These are phyloP conservation scores for Zootermopsis nevadensis DNA, from an alignment of 2,888 invertebrate genomes.

Conservation along the genomic window DNA sequence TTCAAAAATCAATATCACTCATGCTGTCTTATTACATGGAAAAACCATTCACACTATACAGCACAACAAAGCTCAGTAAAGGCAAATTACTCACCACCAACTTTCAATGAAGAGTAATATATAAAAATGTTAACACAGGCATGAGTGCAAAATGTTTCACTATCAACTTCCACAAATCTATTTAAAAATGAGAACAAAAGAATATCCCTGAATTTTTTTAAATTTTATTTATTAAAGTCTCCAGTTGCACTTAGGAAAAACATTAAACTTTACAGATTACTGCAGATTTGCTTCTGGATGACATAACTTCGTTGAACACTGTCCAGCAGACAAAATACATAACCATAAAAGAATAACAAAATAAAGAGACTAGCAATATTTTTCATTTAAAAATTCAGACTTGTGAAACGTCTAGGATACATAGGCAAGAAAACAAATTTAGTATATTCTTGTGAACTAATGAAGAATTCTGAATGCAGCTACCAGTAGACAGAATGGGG, in stretches of 20 bases:
- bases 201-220: not conserved
- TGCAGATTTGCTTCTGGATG: not conserved
- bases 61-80: not conserved
- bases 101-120: not conserved
- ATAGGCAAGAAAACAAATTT: not conserved
- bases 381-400: not conserved
- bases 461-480: not conserved
- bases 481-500: not conserved
- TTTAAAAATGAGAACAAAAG: not conserved
- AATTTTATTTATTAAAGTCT: not conserved
- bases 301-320: not conserved
- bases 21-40: not conserved
- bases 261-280: not conserved
- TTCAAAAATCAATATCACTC: not conserved
- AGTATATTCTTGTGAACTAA: not conserved
- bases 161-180: not conserved
- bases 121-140: not conserved
- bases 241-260: not conserved
- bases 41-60: not conserved
- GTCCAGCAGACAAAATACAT: not conserved
- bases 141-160: not conserved
- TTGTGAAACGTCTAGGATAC: not conserved
- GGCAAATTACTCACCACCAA: constrained; percentile 9
- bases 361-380: not conserved
- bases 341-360: not conserved